Evolutionary conservation across 1,140 invertebrate species (phyloP).

Genomic region (Microplitis demolitor): DNA sequence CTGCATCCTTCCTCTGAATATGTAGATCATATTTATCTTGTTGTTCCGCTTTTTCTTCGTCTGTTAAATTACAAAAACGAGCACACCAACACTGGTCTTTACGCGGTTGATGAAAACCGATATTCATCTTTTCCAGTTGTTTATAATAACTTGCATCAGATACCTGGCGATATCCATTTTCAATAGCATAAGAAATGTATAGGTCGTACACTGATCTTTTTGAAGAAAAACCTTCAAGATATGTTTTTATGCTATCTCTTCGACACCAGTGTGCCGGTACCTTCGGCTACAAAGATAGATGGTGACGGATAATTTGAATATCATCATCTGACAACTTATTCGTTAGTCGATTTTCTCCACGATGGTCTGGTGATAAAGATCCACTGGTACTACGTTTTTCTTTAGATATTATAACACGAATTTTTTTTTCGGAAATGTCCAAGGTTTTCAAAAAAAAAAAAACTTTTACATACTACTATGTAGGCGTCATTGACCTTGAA

Average conservation of each 20-base stretch:
- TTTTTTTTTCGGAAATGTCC: slow-evolving; percentile 15
- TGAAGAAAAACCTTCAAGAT: slow-evolving; percentile 1
- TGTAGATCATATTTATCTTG: slow-evolving; percentile 21
- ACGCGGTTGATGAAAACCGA: slow-evolving; percentile 17
- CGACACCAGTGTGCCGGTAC: slow-evolving; percentile 23
- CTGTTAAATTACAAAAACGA: slow-evolving; percentile 15
- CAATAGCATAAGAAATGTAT: slow-evolving; percentile 11
- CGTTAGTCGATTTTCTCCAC: not conserved
- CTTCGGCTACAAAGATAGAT: slow-evolving; percentile 16
- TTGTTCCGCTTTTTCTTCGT: slow-evolving; percentile 18
- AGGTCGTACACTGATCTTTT: slow-evolving; percentile 15
- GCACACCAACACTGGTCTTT: slow-evolving; percentile 21
- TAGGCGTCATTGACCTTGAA: slow-evolving; percentile 16
- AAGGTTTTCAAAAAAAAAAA: slow-evolving; percentile 14
- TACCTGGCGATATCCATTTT: slow-evolving; percentile 9
- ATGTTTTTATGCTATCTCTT: slow-evolving; percentile 11
- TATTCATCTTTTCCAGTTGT: slow-evolving; percentile 8
- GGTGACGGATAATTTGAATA: slow-evolving; percentile 5
- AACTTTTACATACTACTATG: not conserved
- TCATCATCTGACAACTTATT: slow-evolving; percentile 20
- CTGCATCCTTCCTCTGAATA: slow-evolving; percentile 18
- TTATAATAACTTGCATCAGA: not conserved
- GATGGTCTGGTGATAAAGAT: slow-evolving; percentile 19
- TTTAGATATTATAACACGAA: slow-evolving; percentile 12
- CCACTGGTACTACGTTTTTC: slow-evolving; percentile 6